Evolutionary conservation across 2,797 vertebrate genomes (phyloP).

Genomic region (Lithobates pipiens): DNA sequence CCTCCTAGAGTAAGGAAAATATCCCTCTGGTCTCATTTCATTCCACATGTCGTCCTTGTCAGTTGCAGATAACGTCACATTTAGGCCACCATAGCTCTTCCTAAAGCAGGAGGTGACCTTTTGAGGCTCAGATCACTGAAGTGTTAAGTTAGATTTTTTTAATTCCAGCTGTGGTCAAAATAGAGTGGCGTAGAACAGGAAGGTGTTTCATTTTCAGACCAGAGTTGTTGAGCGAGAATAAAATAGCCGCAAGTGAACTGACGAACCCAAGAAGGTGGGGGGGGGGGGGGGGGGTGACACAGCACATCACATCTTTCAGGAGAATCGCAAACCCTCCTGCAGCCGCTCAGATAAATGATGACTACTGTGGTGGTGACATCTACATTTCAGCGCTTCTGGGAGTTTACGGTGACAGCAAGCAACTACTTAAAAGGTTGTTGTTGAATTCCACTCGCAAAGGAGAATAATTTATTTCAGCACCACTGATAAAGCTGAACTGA

Average conservation of each 20-base stretch:
- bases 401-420: constrained; percentile 4
- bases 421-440: constrained; percentile 5
- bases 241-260: constrained; percentile 67
- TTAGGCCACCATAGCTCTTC: not conserved
- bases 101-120: constrained; percentile 16
- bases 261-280: constrained; percentile 59
- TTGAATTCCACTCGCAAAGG: constrained; percentile 2
- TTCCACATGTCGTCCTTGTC: not conserved
- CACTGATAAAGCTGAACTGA: constrained; percentile 35
- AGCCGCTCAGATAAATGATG: constrained; percentile 25
- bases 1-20: not conserved
- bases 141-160: constrained; percentile 62
- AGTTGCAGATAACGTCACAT: constrained; percentile 5
- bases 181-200: constrained; percentile 61
- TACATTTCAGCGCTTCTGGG: constrained; percentile 29
- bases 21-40: not conserved
- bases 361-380: constrained; percentile 25
- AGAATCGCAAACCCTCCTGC: not conserved
- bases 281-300: not conserved
- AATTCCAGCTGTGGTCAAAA: constrained; percentile 70
- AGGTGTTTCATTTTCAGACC: constrained; percentile 77
- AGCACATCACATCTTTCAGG: constrained; percentile 1
- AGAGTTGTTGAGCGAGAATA: constrained; percentile 66
- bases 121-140: constrained; percentile 19
- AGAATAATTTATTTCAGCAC: constrained; percentile 30